These are phyloP conservation scores for Iselma pallidipennis DNA, from an alignment of 2,888 invertebrate genomes.

Conservation along the genomic window DNA sequence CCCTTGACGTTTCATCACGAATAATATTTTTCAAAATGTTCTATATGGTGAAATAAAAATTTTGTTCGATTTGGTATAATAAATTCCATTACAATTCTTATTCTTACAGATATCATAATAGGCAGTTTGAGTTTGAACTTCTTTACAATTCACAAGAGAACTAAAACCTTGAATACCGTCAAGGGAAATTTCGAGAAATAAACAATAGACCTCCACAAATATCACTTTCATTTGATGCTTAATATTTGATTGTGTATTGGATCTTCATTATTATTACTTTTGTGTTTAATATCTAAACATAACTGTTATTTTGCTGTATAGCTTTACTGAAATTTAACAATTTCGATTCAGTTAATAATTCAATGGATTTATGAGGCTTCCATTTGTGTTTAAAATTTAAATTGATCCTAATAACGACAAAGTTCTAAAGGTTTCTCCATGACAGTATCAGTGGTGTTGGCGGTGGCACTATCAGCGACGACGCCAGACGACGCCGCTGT, in stretches of 20 bases:
- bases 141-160: not conserved
- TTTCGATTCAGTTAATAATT: too few relatives aligned
- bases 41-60: not conserved
- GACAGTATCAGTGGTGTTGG: not conserved
- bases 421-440: too few relatives aligned
- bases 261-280: conserved; percentile 11
- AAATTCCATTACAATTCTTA: too few relatives aligned
- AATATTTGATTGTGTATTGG: conserved; percentile 16
- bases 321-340: not conserved
- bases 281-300: not conserved
- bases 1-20: not conserved
- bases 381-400: too few relatives aligned
- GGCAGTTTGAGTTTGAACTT: not conserved
- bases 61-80: too few relatives aligned
- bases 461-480: not conserved
- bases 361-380: too few relatives aligned
- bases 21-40: not conserved
- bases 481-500: too few relatives aligned
- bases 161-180: not conserved
- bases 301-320: too few relatives aligned
- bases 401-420: too few relatives aligned
- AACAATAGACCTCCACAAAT: conserved; percentile 9
- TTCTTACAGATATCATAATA: not conserved
- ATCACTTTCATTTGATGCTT: conserved; percentile 7
- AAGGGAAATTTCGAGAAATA: conserved; percentile 8